Evolutionary conservation across 1,140 invertebrate genomes (phyloP).

Genomic region (Psix sp.): DNA sequence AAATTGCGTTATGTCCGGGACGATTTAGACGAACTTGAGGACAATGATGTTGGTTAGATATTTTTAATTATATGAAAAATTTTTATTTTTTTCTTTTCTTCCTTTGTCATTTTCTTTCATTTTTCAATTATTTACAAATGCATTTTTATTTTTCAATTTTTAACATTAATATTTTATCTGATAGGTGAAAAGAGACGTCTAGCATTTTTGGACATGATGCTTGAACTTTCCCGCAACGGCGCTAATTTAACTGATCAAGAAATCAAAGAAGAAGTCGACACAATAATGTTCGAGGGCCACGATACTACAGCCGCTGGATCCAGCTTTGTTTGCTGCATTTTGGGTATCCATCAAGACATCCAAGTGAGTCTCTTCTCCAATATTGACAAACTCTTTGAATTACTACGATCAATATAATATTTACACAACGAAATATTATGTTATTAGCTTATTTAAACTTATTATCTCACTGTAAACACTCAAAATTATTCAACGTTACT

Average conservation of each 20-base stretch:
- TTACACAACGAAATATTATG: too few species aligned
- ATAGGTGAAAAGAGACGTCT: conserved; percentile 84
- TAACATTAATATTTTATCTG: too few species aligned
- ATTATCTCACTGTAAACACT: too few species aligned
- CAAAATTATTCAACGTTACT: too few species aligned
- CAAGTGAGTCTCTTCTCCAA: conserved; percentile 73
- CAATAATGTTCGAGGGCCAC: conserved; percentile 94
- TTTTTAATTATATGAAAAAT: not conserved
- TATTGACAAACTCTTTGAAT: conserved; percentile 11
- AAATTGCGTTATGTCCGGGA: conserved; percentile 78
- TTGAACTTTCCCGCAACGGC: conserved; percentile 82
- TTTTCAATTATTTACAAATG: not conserved
- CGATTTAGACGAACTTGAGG: conserved; percentile 85
- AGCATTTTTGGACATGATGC: conserved; percentile 91
- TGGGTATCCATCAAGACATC: conserved; percentile 86
- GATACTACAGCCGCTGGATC: conserved; percentile 91
- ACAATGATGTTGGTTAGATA: conserved; percentile 82
- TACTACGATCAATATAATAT: too few species aligned
- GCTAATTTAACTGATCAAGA: conserved; percentile 83
- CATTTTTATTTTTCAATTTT: conserved; percentile 11
- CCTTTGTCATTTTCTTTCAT: not conserved
- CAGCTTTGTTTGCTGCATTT: conserved; percentile 86
- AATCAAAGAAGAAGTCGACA: conserved; percentile 91
- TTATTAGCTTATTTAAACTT: too few species aligned
- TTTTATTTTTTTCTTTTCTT: not conserved